Conservation (phyloP, 53 echinoderm and acorn worm species). For the Temnopleurus reevesii region DNA sequence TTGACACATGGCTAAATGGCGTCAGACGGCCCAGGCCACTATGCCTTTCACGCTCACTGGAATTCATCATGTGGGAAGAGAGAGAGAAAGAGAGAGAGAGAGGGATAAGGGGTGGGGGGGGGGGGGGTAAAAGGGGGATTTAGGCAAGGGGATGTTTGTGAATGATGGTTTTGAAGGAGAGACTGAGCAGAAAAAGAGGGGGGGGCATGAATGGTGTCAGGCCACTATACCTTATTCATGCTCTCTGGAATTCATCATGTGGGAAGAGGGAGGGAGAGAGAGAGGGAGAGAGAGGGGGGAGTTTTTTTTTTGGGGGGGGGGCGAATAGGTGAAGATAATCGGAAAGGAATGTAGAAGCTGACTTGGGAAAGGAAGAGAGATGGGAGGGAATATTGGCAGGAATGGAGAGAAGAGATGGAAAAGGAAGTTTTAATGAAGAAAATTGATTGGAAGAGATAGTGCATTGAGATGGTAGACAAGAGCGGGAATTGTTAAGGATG, state of each 20-base stretch:
- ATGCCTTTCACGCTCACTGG: slow-evolving; percentile 24
- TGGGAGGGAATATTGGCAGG: no score
- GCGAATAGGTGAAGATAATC: background rate
- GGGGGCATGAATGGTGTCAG: slow-evolving; percentile 8
- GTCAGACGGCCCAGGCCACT: slow-evolving; percentile 28
- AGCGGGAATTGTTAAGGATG: no score
- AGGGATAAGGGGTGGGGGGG: background rate
- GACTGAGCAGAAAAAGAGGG: no score
- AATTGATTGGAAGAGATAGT: no score
- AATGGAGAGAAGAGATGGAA: no score
- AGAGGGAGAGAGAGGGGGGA: background rate
- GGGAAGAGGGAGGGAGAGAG: background rate
- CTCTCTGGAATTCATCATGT: slow-evolving; percentile 21
- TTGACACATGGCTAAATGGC: slow-evolving; percentile 42
- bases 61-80: slow-evolving; percentile 28
- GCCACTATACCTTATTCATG: slow-evolving; percentile 25
- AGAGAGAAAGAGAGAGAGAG: background rate
- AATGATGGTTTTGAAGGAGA: slow-evolving; percentile 13
- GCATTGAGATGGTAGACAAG: no score
- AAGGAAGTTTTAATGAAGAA: no score
- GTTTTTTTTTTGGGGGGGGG: background rate
- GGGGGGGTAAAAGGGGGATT: background rate
- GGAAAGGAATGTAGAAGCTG: no score
- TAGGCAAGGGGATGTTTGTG: background rate
- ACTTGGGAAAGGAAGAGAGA: no score